Evolutionary conservation across 2,888 invertebrate genomes (phyloP), one percentile per base, ranked within the genome.

Genomic region (Acrobasis repandana): DNA sequence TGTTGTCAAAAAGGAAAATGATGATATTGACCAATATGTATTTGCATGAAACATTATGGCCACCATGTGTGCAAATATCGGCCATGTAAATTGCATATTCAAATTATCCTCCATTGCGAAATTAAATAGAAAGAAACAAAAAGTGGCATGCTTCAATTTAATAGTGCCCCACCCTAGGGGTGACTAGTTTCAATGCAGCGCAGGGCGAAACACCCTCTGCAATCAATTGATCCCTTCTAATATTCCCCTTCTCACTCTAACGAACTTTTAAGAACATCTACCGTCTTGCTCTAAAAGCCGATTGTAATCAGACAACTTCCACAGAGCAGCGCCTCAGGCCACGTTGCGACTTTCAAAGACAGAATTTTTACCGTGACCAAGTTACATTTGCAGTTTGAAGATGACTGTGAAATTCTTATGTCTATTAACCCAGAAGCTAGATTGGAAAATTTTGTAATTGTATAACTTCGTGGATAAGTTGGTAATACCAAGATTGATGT

Each of bases 41-140:
- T 11, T 14, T 4, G 2, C 20, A 48, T 15, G n/a, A 3, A 50
- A 14, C 14, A 50, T 28, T 20, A 54, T 54, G 54, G 54, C 54
- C 18, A 18, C 54, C 43, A 33, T 60, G 52, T 46, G 51, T 68
- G 74, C 74, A 80, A 85, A 86, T 82, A 82, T 80, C 83, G 71
- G 83, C 86, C 87, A 88, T 89, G 84, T 88, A 86, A 85, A 86
- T 86, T 82, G 77, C 79, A 79, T 85, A 90, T 90, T 88, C 79
- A 88, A 88, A 88, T 86, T 85, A 87, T 84, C 82, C 88, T 80
- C 89, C 88, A 90, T 89, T 82, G 89, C 90, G 69, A 89, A 89
- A 90, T 90, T 88, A 88, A 92, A 90, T 88, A 84, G 83, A 83
- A 77, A 83, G 86, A 90, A 88, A 90, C 83, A 90, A 90, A 90